Evolutionary conservation across 2,797 vertebrate genomes (phyloP).

Genomic region (Catharus ustulatus): DNA sequence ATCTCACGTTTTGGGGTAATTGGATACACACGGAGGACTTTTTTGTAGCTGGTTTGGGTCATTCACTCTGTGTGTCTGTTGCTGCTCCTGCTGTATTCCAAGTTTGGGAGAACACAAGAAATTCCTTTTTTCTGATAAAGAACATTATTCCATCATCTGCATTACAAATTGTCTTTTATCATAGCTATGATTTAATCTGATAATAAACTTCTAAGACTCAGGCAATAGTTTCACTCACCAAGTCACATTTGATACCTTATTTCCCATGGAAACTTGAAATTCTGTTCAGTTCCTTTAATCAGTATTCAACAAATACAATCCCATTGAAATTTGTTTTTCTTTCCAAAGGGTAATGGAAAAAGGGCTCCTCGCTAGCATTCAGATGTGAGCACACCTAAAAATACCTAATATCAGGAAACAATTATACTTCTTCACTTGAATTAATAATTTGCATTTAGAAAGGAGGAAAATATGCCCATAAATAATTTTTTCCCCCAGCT

Average conservation of each 20-base stretch:
- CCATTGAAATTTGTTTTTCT: conserved; percentile 46
- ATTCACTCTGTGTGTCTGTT: background rate
- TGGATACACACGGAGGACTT: background rate
- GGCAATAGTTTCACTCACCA: background rate
- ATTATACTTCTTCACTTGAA: conserved; percentile 44
- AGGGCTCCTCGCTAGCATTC: conserved; percentile 6
- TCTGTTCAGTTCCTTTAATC: conserved; percentile 36
- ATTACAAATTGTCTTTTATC: background rate
- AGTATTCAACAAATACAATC: conserved; percentile 45
- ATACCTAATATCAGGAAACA: conserved; percentile 55
- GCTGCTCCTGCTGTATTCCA: background rate
- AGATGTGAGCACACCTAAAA: conserved; percentile 37
- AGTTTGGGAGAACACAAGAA: background rate
- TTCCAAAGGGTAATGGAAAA: conserved; percentile 29
- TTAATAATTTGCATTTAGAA: conserved; percentile 50
- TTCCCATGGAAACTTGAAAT: conserved; percentile 14
- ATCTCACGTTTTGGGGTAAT: background rate
- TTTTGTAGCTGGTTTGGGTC: background rate
- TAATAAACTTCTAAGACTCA: background rate
- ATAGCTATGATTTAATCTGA: background rate
- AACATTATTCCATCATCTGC: background rate
- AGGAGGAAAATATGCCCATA: conserved; percentile 15
- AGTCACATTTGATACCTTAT: background rate
- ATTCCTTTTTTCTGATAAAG: background rate
- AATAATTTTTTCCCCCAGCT: conserved; percentile 4